Evolutionary conservation across 2,888 invertebrate species (phyloP).

Genomic region (Tetropium fuscum): DNA sequence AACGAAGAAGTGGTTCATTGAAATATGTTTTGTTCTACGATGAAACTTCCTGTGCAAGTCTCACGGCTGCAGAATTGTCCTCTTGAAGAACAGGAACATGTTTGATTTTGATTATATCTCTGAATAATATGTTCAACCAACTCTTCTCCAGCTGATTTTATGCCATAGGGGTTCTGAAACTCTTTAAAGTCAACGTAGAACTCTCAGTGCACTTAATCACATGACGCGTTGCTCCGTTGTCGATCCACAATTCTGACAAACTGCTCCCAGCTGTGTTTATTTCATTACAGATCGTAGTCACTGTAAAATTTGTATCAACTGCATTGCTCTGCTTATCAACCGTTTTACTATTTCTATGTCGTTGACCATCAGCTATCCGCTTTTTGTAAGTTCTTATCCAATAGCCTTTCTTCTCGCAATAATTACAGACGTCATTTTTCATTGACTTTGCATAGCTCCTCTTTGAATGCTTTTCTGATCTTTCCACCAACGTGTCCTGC

Average conservation of each 20-base stretch:
- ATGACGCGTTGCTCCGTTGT: constrained; percentile 55
- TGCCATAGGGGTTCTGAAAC: constrained; percentile 33
- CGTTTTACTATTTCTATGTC: constrained; percentile 27
- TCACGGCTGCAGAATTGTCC: too few relatives aligned
- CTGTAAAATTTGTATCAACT: constrained; percentile 25
- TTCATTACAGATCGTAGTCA: constrained; percentile 36
- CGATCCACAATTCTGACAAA: constrained; percentile 51
- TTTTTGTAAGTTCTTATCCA: constrained; percentile 26
- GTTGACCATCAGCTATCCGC: constrained; percentile 51
- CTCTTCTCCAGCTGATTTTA: constrained; percentile 45
- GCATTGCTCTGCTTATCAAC: constrained; percentile 19
- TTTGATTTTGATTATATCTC: too few relatives aligned
- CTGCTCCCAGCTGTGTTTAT: constrained; percentile 23
- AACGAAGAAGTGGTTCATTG: too few relatives aligned
- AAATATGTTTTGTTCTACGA: too few relatives aligned
- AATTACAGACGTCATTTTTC: constrained; percentile 23
- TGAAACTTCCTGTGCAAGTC: too few relatives aligned
- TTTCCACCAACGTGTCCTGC: too few relatives aligned
- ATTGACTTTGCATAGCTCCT: background rate
- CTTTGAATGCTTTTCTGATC: too few relatives aligned
- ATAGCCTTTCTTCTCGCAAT: too few relatives aligned
- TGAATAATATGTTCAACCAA: too few relatives aligned
- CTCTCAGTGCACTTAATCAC: constrained; percentile 44
- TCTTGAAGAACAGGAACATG: too few relatives aligned
- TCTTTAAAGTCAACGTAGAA: constrained; percentile 37